Percentiles rank a stretch among this genome's conserved stretches.
Conservation (phyloP, 64 coral and sea anemone species). For the Cladopsammia gracilis region DNA sequence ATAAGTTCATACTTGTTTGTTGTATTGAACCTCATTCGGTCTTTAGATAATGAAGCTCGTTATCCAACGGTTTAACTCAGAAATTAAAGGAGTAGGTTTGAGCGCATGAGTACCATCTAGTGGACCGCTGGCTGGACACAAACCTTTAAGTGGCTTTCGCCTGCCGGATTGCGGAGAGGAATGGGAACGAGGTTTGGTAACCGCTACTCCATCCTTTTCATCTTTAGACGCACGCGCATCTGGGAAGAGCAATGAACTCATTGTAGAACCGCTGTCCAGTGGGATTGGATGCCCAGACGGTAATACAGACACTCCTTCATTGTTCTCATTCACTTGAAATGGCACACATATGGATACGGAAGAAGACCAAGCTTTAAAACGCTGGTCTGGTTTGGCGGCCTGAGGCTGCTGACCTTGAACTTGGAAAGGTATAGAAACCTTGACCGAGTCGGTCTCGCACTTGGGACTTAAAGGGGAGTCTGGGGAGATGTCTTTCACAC, state of each 20-base stretch:
- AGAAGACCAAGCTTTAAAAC: conserved; percentile 42
- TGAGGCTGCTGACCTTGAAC: conserved; percentile 46
- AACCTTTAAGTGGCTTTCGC: conserved; percentile 8
- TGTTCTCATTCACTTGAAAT: conserved; percentile 61
- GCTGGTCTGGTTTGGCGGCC: not conserved
- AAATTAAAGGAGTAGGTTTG: too few species aligned
- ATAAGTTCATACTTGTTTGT: too few species aligned
- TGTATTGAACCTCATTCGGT: too few species aligned
- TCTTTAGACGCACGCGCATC: not conserved
- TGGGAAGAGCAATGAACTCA: not conserved
- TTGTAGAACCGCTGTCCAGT: not conserved
- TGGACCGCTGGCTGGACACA: not conserved
- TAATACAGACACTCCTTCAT: conserved; percentile 19
- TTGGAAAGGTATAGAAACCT: conserved; percentile 72
- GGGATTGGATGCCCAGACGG: not conserved
- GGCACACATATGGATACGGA: conserved; percentile 72
- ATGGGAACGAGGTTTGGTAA: not conserved
- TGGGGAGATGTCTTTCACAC: conserved; percentile 23
- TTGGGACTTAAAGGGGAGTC: conserved; percentile 11
- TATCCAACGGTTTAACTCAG: too few species aligned
- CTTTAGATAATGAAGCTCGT: too few species aligned
- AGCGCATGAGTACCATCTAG: too few species aligned
- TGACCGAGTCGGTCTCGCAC: conserved; percentile 43
- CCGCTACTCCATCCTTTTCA: not conserved
- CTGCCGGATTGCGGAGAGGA: not conserved